Conservation (phyloP, 2,888 invertebrate genomes). For the Torymus texanus region DNA sequence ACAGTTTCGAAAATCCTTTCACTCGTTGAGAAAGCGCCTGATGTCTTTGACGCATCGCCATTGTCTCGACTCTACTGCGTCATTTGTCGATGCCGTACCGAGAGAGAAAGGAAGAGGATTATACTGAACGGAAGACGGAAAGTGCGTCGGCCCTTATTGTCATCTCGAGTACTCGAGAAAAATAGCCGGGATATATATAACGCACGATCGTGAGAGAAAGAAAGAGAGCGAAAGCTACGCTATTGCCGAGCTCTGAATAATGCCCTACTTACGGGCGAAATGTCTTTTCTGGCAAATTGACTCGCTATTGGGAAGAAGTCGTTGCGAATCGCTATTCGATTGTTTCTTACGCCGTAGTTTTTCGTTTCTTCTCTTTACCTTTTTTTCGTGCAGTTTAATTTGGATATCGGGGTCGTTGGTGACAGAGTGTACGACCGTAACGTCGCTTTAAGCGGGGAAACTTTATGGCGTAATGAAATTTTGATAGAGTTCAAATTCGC, state of each 20-base stretch:
- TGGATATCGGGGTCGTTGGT: too few relatives aligned
- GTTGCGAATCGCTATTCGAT: background rate
- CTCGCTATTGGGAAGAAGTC: background rate
- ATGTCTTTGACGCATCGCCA: constrained; percentile 24
- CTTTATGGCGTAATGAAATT: too few relatives aligned
- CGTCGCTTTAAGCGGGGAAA: too few relatives aligned
- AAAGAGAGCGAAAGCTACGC: too few relatives aligned
- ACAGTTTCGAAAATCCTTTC: constrained; percentile 14
- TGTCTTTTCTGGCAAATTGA: constrained; percentile 15
- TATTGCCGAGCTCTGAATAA: constrained; percentile 8
- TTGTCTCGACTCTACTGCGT: constrained; percentile 39
- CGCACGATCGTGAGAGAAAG: too few relatives aligned
- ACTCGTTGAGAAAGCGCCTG: background rate
- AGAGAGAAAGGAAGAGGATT: constrained; percentile 15
- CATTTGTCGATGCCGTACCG: constrained; percentile 30
- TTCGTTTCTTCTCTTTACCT: background rate
- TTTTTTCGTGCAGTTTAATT: background rate
- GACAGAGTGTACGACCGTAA: too few relatives aligned
- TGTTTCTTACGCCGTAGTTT: background rate
- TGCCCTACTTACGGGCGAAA: constrained; percentile 13
- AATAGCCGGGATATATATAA: constrained; percentile 14
- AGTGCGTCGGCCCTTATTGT: constrained; percentile 18
- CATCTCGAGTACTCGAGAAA: constrained; percentile 15
- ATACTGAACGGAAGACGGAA: constrained; percentile 16
- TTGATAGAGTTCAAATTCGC: background rate